These are phyloP conservation scores for Zootoca vivipara DNA, from an alignment of 2,113 vertebrate species.

Conservation along the genomic window DNA sequence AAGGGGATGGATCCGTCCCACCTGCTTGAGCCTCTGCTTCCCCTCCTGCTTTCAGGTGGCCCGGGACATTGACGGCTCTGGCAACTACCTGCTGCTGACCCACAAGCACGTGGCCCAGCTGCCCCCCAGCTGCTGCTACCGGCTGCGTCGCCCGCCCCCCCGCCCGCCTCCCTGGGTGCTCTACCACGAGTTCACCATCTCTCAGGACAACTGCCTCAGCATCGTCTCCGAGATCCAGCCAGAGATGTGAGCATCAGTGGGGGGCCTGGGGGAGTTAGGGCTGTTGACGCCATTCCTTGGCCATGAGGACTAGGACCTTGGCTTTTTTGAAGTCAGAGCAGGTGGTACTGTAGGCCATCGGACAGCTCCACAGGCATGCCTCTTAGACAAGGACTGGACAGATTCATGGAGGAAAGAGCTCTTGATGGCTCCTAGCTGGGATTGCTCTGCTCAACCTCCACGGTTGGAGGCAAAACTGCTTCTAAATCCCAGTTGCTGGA, in stretches of 20 bases:
- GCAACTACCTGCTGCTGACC: slow-evolving; percentile 88
- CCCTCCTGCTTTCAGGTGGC: slow-evolving; percentile 70
- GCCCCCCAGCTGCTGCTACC: slow-evolving; percentile 80
- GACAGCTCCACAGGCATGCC: too few relatives aligned
- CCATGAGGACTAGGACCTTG: too few relatives aligned
- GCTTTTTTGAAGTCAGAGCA: too few relatives aligned
- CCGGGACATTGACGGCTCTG: slow-evolving; percentile 83
- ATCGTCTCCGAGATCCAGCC: slow-evolving; percentile 88
- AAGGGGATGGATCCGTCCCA: not conserved
- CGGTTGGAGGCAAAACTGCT: too few relatives aligned
- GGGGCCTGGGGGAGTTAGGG: not conserved
- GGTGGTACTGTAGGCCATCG: too few relatives aligned
- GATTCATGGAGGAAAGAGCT: too few relatives aligned
- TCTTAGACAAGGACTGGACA: too few relatives aligned
- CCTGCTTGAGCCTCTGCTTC: accelerated
- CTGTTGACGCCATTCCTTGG: not conserved
- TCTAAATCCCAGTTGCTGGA: too few relatives aligned
- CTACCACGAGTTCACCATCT: slow-evolving; percentile 88
- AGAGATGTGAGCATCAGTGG: slow-evolving; percentile 82
- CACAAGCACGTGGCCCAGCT: slow-evolving; percentile 88
- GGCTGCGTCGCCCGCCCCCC: slow-evolving; percentile 64
- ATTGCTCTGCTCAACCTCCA: too few relatives aligned
- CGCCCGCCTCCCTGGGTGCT: slow-evolving; percentile 85
- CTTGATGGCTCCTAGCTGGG: too few relatives aligned
- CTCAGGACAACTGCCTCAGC: slow-evolving; percentile 87